Evolutionary conservation across 2,113 vertebrate genomes (phyloP).

Genomic region (Capricornis sumatraensis): DNA sequence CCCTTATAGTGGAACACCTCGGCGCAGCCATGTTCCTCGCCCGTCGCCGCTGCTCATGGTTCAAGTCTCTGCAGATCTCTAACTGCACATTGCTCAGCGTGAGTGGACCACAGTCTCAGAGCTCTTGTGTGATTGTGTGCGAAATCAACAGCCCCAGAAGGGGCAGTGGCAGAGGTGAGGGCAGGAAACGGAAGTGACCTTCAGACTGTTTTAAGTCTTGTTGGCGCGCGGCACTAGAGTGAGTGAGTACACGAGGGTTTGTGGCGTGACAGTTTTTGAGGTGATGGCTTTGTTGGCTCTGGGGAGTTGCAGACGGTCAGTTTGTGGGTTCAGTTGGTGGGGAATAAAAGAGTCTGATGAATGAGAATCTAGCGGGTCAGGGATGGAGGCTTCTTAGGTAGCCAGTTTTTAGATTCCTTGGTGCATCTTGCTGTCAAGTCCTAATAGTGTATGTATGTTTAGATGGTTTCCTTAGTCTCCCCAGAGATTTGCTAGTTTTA

Average conservation of each 20-base stretch:
- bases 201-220: conserved; percentile 21
- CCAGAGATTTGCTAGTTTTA: conserved; percentile 18
- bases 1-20: fast-evolving
- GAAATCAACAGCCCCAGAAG: not conserved
- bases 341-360: not conserved
- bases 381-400: not conserved
- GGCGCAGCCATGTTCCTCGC: conserved; percentile 21
- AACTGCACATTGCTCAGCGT: conserved; percentile 5
- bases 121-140: not conserved
- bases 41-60: not conserved
- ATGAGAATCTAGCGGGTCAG: not conserved
- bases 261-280: conserved; percentile 14
- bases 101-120: not conserved
- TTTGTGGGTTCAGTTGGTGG: not conserved
- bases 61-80: not conserved
- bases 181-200: conserved; percentile 26
- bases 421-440: not conserved
- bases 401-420: not conserved
- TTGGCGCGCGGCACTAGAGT: not conserved
- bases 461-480: not conserved
- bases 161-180: not conserved
- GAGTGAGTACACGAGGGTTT: not conserved
- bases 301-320: not conserved
- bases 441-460: not conserved
- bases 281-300: conserved; percentile 42